These are phyloP conservation scores for Volucella inanis DNA, from an alignment of 2,888 invertebrate species.

Conservation along the genomic window DNA sequence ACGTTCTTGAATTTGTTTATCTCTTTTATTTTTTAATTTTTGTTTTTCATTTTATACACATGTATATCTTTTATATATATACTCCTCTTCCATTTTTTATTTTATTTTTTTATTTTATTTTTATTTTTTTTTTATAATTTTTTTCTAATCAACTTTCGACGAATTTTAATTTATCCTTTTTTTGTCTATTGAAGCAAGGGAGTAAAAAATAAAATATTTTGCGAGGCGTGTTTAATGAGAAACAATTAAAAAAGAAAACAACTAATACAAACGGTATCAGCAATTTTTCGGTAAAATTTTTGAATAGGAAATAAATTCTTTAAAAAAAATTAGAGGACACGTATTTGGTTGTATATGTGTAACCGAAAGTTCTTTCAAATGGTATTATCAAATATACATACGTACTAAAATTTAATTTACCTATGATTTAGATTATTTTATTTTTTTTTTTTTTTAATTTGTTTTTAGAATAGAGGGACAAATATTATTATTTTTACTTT, in stretches of 20 bases:
- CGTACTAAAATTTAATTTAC: not conserved
- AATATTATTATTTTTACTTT: slow-evolving; percentile 33
- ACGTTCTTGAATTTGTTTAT: slow-evolving; percentile 68
- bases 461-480: slow-evolving; percentile 47
- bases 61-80: not conserved
- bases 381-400: slow-evolving; percentile 58
- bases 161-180: slow-evolving; percentile 1
- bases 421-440: not conserved
- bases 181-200: slow-evolving; percentile 36
- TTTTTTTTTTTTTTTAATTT: slow-evolving; percentile 5
- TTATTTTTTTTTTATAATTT: slow-evolving; percentile 36
- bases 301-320: slow-evolving; percentile 5
- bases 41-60: no score
- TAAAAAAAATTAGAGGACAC: slow-evolving; percentile 7
- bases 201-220: slow-evolving; percentile 54
- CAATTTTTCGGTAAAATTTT: slow-evolving; percentile 57
- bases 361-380: slow-evolving; percentile 64
- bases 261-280: slow-evolving; percentile 18
- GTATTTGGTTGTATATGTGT: slow-evolving; percentile 44
- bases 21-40: slow-evolving; percentile 21
- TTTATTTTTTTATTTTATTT: slow-evolving; percentile 26
- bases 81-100: slow-evolving; percentile 47
- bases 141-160: not conserved
- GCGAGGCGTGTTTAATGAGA: slow-evolving; percentile 66
- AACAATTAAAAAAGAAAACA: slow-evolving; percentile 26